phyloP scores from a whole-genome alignment of 2,888 invertebrate genomes.

The Drosophila maculinotata region DNA sequence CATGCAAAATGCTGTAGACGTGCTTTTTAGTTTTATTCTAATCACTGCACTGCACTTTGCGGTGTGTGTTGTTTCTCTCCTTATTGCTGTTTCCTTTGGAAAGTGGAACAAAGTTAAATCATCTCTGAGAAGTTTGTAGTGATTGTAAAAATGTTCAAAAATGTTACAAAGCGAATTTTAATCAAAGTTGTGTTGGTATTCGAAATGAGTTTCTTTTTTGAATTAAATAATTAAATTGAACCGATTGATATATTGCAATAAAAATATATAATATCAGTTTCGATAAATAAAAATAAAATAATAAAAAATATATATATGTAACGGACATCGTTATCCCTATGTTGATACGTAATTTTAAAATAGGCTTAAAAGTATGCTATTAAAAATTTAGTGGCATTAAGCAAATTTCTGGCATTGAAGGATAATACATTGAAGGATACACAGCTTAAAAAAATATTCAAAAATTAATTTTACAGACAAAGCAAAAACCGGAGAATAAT shows the following conservation, averaged over 20 bases:
- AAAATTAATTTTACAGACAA: neutral
- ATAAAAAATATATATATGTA: neutral
- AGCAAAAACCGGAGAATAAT: neutral
- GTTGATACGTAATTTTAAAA: neutral
- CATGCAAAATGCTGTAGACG: slow-evolving; percentile 39
- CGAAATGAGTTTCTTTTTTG: neutral
- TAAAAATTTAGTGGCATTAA: neutral
- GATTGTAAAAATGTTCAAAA: no score
- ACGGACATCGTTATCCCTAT: neutral
- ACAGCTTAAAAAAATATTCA: no score
- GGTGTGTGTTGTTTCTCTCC: neutral
- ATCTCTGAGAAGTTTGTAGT: neutral
- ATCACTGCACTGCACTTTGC: slow-evolving; percentile 37
- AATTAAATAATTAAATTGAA: neutral
- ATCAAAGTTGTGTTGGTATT: neutral
- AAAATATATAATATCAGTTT: no score
- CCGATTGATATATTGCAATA: neutral
- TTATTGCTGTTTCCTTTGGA: slow-evolving; percentile 1
- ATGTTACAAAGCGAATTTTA: no score
- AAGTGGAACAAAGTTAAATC: slow-evolving; percentile 43
- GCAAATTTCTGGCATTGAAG: no score
- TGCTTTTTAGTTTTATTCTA: slow-evolving; percentile 35
- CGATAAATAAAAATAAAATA: no score
- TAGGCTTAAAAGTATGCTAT: slow-evolving; percentile 12
- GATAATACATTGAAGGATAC: no score